phyloP scores from a whole-genome alignment of 2,797 vertebrate genomes.

The Falco berigora region DNA sequence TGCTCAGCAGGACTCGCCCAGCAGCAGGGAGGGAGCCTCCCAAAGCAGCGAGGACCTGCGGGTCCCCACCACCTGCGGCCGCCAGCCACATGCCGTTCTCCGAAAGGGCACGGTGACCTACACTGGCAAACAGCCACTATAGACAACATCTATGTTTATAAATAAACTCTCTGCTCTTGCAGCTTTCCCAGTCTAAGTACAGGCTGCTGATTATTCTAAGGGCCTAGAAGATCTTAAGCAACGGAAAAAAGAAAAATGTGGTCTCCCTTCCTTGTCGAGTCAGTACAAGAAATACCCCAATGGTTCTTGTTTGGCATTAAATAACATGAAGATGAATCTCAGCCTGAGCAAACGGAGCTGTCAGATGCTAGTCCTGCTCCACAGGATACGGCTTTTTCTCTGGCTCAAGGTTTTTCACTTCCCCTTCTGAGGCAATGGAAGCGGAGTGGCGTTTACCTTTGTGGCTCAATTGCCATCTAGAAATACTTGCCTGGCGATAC shows the following conservation, averaged over 20 bases:
- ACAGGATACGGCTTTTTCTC: neutral
- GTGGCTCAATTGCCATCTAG: neutral
- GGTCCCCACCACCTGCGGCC: neutral
- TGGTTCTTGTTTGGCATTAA: neutral
- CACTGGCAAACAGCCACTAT: neutral
- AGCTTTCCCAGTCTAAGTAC: neutral
- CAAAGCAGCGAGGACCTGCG: neutral
- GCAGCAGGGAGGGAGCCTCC: neutral
- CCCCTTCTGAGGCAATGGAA: neutral
- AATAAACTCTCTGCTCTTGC: neutral
- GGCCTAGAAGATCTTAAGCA: neutral
- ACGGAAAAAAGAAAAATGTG: neutral
- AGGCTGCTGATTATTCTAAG: neutral
- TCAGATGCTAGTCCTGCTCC: neutral
- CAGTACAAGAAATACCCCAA: neutral
- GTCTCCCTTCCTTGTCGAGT: neutral
- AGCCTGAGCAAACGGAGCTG: neutral
- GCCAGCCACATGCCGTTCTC: neutral
- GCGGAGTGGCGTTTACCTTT: neutral
- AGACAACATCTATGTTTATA: neutral
- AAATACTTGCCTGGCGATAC: neutral
- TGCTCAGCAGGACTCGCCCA: neutral
- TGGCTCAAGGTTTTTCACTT: neutral
- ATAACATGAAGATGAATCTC: neutral
- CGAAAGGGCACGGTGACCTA: neutral